phyloP scores from a whole-genome alignment of 2,888 invertebrate species.

The Pilophorus perplexus region DNA sequence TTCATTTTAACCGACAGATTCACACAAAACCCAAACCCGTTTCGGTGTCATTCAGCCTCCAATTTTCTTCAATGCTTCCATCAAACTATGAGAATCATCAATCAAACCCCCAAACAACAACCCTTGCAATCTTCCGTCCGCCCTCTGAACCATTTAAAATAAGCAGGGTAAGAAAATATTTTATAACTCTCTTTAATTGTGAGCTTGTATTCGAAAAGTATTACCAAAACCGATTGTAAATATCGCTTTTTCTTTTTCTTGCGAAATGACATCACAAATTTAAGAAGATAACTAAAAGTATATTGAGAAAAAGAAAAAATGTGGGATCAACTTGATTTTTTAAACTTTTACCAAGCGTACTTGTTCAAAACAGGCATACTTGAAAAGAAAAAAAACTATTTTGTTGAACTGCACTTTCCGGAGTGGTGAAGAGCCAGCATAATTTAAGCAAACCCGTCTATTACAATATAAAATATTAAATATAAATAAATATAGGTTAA shows the following conservation, averaged over 20 bases:
- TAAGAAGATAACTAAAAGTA: conserved; percentile 24
- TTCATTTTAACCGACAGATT: too few species aligned
- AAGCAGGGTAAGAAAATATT: conserved; percentile 35
- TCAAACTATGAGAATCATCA: too few species aligned
- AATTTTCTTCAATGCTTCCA: too few species aligned
- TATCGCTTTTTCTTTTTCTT: conserved; percentile 23
- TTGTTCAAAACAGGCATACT: background rate
- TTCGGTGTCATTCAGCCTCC: too few species aligned
- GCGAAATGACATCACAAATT: conserved; percentile 9
- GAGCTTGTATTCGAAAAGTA: conserved; percentile 16
- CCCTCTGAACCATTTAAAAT: too few species aligned
- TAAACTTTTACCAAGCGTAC: too few species aligned
- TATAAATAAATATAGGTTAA: background rate
- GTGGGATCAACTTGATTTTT: conserved; percentile 28
- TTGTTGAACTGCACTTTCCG: background rate
- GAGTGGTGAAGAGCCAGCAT: conserved; percentile 11
- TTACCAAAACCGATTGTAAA: background rate
- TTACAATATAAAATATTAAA: background rate
- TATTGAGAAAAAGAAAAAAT: conserved; percentile 27
- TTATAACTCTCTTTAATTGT: conserved; percentile 20
- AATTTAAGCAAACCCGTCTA: conserved; percentile 18
- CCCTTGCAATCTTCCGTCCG: too few species aligned
- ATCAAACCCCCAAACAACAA: too few species aligned
- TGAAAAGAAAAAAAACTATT: conserved; percentile 16
- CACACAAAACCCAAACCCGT: too few species aligned